Conservation (phyloP, 2,797 vertebrate species). For the Neosilurus mollespiculum region DNA sequence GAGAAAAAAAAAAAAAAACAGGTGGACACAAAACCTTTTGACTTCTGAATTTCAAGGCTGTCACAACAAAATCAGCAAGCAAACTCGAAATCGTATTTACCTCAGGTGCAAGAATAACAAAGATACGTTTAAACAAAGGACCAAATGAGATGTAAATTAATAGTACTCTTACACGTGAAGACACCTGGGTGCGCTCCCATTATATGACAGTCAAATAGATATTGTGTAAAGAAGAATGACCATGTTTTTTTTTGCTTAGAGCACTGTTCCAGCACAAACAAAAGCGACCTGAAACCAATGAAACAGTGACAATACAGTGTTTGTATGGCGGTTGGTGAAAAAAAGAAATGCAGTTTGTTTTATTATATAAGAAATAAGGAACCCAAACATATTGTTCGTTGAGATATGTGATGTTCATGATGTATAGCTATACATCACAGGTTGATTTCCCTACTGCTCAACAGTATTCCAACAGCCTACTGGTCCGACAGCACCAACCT, state of each 20-base stretch:
- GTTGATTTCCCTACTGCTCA: too few species aligned
- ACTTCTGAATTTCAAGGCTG: conserved; percentile 9
- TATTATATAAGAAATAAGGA: too few species aligned
- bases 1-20: background rate
- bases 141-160: background rate
- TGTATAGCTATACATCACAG: too few species aligned
- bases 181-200: conserved; percentile 6
- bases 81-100: conserved; percentile 4
- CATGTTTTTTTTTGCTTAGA: background rate
- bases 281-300: background rate
- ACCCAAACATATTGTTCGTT: too few species aligned
- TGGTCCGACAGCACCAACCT: too few species aligned
- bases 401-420: too few species aligned
- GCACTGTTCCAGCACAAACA: background rate
- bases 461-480: too few species aligned
- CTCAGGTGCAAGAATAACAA: conserved; percentile 23
- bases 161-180: background rate
- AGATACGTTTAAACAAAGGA: background rate
- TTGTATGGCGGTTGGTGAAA: background rate
- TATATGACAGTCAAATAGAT: background rate
- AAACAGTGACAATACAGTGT: background rate
- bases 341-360: too few species aligned
- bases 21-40: background rate
- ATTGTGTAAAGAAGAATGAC: background rate
- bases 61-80: background rate